A percentile compares a stretch with the other conserved stretches of the same genome.
Conservation (phyloP, 2,797 vertebrate species). For the Spheniscus humboldti region DNA sequence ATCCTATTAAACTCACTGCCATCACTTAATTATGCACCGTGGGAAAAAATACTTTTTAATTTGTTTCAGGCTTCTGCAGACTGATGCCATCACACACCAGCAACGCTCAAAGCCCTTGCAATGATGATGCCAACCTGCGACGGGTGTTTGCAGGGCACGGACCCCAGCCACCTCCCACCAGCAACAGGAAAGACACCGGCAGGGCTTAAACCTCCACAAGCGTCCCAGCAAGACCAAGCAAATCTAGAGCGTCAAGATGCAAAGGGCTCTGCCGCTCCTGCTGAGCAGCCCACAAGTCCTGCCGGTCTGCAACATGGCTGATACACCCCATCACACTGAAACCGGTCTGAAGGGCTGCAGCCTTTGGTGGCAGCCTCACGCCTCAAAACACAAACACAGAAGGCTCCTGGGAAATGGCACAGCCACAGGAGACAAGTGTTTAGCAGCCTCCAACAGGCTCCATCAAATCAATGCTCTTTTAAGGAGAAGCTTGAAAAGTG, state of each 20-base stretch:
- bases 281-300: neutral
- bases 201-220: neutral
- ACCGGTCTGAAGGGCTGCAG: neutral
- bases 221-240: neutral
- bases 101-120: neutral
- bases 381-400: neutral
- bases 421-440: fast-evolving
- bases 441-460: neutral
- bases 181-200: fast-evolving
- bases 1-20: neutral
- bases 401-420: neutral
- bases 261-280: neutral
- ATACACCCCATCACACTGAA: neutral
- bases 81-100: neutral
- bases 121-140: fast-evolving
- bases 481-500: neutral
- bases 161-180: neutral
- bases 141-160: neutral
- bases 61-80: neutral
- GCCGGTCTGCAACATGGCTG: neutral
- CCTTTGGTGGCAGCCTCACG: neutral
- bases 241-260: neutral
- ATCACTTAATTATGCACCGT: fast-evolving
- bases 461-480: no score
- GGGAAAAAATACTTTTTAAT: neutral